Evolutionary conservation across 2,113 vertebrate genomes (phyloP), one percentile per base, ranked within the genome.

Genomic region (Apodemus speciosus): DNA sequence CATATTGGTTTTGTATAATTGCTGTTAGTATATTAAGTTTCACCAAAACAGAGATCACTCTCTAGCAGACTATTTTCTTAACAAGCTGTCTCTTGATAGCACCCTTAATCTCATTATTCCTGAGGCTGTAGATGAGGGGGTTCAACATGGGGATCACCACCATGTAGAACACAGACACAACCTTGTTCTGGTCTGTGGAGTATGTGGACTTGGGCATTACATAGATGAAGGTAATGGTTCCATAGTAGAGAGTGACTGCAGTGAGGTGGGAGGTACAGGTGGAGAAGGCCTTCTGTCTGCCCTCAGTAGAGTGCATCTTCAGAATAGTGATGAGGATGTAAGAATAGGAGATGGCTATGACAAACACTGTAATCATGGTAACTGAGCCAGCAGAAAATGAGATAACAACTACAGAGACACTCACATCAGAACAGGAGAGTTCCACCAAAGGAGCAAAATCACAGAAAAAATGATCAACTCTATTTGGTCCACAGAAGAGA

Each of bases 401-500:
- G 15, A 25, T 35, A 32, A 32, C 14, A 58, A 72, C 7, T 40
- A 0, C 51, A 30, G 15, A 38, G 25, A 72, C 51, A 58, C 51
- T 87, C 3, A 40, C n/a, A 58, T 87, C 68, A 32, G 85, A 87
- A 58, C 85, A 87, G n/a, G 85, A 72, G n/a, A 87, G 85, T 32
- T 72, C 68, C 9, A 72, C 4, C 38, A 97, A 79, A 35, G 97
- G 96, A 72, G 91, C 23, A 87, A 96, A 90, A 56, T 97, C 97
- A 96, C 96, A 97, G 84, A 96, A 96, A 66, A 96, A 96, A 43
- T 97, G 93, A 69, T 92, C 93, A n/a, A 97, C 73, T 49, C 0
- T 5, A 84, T 96, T 96, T 76, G 89, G 30, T 32, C 95, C 92
- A 95, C 96, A 97, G 43, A 97, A 97, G 2, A 40, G 7, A n/a